Evolutionary conservation across 2,888 invertebrate species (phyloP), one percentile per base, ranked within the genome.

Genomic region (Oxytorus armatus): DNA sequence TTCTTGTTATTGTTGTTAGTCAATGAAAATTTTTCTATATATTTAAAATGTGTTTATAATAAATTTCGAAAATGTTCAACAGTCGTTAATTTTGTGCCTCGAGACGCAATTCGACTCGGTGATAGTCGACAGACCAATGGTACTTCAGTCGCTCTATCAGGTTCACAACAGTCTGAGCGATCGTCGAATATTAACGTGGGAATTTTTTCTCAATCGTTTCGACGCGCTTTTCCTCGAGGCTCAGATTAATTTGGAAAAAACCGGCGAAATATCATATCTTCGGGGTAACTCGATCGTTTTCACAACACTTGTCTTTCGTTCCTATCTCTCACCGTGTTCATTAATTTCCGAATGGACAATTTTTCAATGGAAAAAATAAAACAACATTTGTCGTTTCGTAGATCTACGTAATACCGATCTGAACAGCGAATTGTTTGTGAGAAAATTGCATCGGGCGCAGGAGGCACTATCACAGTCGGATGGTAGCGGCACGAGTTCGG

Each of bases 61-160:
- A 29, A 5, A 29, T 29, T 3, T 61, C 33, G 10, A 51, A 18
- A 55, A 84, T 84, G 82, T 77, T 81, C 92, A 90, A 47, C 92
- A 97, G 96, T 95, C 97, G 75, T 93, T 98, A 82, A 95, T 98
- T 70, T 95, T 96, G 93, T 99, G 99, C 92, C 93, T 99, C 92
- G 99, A 99, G 93, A 97, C 97, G 0, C 99, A 99, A 93, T 99
- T 99, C 93, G 99, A 99, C 93, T 95, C 97, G 79, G 98, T 99
- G 82, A 98, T 99, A 79, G 96, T 97, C 78, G 99, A 99, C 92
- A 95, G 99, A 47, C 98, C 99, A 0, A 97, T 99, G 95, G 97
- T 99, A 33, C 94, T 99, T 47, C 98, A 99, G 91, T 97, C 98
- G 1, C 94, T 99, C 69, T 98, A 98, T 92, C 97, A 99, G 90